Conservation (phyloP, 2,888 invertebrate species). For the Cephus nigrinus region DNA sequence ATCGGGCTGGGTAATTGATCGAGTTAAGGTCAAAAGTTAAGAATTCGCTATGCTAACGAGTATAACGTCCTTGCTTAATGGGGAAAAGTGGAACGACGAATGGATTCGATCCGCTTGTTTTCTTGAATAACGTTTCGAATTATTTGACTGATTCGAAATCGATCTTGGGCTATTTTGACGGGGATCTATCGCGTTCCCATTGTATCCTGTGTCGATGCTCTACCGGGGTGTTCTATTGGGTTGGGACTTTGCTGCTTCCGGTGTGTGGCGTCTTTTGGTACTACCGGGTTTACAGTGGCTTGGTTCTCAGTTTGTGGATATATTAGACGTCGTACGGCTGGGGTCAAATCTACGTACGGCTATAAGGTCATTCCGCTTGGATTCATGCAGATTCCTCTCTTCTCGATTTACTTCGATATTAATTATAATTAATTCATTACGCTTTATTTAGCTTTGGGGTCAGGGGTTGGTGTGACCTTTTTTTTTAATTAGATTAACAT, state of each 20-base stretch:
- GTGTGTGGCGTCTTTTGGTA: background rate
- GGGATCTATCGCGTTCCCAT: background rate
- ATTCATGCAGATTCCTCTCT: constrained; percentile 51
- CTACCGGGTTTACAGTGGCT: background rate
- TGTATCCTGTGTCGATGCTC: background rate
- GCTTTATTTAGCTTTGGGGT: constrained; percentile 25
- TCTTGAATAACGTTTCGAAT: background rate
- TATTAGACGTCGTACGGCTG: background rate
- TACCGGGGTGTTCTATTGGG: background rate
- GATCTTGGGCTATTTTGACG: background rate
- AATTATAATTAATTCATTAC: constrained; percentile 49
- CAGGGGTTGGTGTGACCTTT: background rate
- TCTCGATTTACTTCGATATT: constrained; percentile 51
- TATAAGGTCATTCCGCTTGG: constrained; percentile 59
- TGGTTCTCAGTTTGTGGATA: background rate
- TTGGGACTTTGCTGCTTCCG: background rate
- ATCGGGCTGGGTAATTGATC: background rate
- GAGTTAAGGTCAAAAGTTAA: background rate
- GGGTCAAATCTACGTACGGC: constrained; percentile 17
- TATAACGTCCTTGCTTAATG: background rate
- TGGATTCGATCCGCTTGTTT: background rate
- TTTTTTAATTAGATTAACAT: background rate
- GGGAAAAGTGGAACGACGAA: background rate
- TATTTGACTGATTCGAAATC: background rate
- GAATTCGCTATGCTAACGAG: background rate